Base-by-base conservation (phyloP, 2,888 invertebrate genomes). In the Rhabditophanes sp. region DNA sequence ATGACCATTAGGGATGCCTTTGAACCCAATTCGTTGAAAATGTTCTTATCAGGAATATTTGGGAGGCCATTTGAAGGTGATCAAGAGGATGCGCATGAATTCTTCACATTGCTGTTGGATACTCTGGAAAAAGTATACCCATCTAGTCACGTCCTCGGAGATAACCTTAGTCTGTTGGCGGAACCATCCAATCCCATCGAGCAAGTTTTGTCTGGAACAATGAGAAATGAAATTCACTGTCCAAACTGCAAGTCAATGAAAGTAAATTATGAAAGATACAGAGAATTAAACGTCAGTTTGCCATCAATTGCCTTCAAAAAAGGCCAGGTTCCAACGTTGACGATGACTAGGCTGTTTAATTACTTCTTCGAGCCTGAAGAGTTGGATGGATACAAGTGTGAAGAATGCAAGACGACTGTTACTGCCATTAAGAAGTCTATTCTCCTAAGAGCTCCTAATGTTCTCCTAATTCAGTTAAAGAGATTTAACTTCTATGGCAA, bases 71-170 rank as follows among this genome's bases (percentile, higher is more conserved):
- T 15, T 33, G 15, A 3, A 14, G 16, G 12, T n/a, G 41, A 37
- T 34, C 54, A 58, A 30, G 56, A 56, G 33, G 56, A 56, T 32
- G 56, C 56, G 2, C 56, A 56, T 32, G 56, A 56, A 34, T 37
- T 55, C 44, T 35, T 56, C 7, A 27, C 46, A 8, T 39, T 57
- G 15, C 29, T 56, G 29, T 36, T 56, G 8, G 48, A 54, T 22
- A 47, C 49, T 9, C 32, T 56, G 16, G 56, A 56, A 11, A 45
- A 46, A 4, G 42, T 41, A 18, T 28, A 34, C n/a, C 30, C 43
- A 2, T 35, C 29, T 20, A 35, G 19, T 4, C 33, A 34, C 17
- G 18, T 14, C 4, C 16, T 4, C 25, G 26, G 16, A 23, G 25
- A 15, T 8, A 37, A 16, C 27, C 30, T 14, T 24, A 22, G 22